Evolutionary conservation across 2,797 vertebrate genomes (phyloP).

Genomic region (Spea hammondii): DNA sequence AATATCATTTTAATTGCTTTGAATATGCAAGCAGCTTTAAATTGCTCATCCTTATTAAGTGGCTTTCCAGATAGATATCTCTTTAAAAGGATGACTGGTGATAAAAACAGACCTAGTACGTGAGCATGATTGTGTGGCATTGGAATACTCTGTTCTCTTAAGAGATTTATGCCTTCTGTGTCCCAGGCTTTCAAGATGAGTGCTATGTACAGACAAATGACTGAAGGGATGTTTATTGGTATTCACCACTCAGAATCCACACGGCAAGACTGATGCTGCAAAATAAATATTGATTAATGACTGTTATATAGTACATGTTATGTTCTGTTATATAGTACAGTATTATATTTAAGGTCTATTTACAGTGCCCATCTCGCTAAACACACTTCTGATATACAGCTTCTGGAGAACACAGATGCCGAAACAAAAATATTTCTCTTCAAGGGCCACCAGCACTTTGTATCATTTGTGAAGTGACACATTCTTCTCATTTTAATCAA

Average conservation of each 20-base stretch:
- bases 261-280: background rate
- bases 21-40: too few relatives aligned
- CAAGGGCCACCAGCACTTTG: too few relatives aligned
- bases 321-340: background rate
- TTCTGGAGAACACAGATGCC: background rate
- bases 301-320: background rate
- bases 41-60: too few relatives aligned
- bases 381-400: background rate
- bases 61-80: background rate
- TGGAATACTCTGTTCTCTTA: background rate
- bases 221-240: background rate
- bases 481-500: too few relatives aligned
- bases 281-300: background rate
- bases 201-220: background rate
- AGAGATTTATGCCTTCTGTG: background rate
- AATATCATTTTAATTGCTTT: too few relatives aligned
- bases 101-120: background rate
- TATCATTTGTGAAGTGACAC: too few relatives aligned
- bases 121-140: background rate
- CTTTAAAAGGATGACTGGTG: background rate
- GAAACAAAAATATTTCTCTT: background rate
- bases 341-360: background rate
- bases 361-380: background rate
- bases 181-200: background rate
- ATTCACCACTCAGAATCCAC: background rate